Base-by-base conservation (phyloP, 1,140 invertebrate species). In the Leptinotarsa lineolata region DNA sequence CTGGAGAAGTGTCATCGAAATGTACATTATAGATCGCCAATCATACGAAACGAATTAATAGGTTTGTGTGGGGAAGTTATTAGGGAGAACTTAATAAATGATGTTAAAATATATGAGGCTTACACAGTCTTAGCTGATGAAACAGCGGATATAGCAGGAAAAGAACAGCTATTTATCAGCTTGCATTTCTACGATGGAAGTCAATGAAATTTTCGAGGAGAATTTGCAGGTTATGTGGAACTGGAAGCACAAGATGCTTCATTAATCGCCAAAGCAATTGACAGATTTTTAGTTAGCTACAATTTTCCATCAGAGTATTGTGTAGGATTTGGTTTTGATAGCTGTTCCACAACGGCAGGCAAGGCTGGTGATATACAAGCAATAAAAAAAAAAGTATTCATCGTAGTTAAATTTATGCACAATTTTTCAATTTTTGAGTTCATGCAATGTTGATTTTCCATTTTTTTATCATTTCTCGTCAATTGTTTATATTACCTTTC, bases 261-360 rank as follows among this genome's bases (percentile, higher is more conserved):
- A 59, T 20, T 20, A 21, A 74, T 77, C 46, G 46, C 46, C 46
- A 11, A 48, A 64, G 73, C 72, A 70, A 77, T 63, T 73, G 66
- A 48, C 46, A 64, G 11, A 64, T 39, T 72, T 72, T 72, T 66
- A 4, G 46, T 48, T 54, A 65, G 63, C 54, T 58, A 59, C 48
- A 69, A 73, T 24, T 22, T 76, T 18, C 39, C 63, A 63, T 5
- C 64, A 20, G 54, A 70, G 24, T 46, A 71, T 59, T 73, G 68
- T 24, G 68, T 76, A 39, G 72, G 72, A 6, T 63, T 67, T 54
- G 72, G 72, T 18, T 83, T 76, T 74, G 80, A 82, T 72, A 80
- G 82, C 6, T 82, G 79, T 75, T 78, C 76, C 61, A 78, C 75
- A n/a, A 83, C 82, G 81, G 72, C 79, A 60, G 82, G 78, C 15